Conservation (phyloP, 1,140 invertebrate species). For the Drosophila insularis region DNA sequence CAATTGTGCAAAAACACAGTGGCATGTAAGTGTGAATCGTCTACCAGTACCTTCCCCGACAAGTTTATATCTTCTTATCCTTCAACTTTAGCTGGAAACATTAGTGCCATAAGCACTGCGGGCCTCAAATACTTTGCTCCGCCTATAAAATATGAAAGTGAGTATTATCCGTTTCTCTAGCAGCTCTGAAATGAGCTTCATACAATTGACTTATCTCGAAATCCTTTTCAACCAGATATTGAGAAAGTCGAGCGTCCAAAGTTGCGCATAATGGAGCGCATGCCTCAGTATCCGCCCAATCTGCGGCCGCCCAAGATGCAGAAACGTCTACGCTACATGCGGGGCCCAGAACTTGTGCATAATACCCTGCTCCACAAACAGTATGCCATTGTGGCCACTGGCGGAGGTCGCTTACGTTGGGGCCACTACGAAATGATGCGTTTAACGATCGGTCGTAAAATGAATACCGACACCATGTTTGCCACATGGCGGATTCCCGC, state of each 20-base stretch:
- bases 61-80: neutral
- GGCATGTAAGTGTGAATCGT: constrained; percentile 24
- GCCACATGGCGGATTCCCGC: constrained; percentile 97
- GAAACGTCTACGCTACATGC: constrained; percentile 90
- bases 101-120: constrained; percentile 52
- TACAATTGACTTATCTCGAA: neutral
- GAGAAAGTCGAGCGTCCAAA: constrained; percentile 89
- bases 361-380: constrained; percentile 94
- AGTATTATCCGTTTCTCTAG: constrained; percentile 31
- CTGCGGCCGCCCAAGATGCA: constrained; percentile 91
- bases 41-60: neutral
- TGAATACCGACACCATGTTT: constrained; percentile 92
- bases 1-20: constrained; percentile 55
- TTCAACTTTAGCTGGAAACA: constrained; percentile 40
- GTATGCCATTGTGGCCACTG: constrained; percentile 94
- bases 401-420: constrained; percentile 90
- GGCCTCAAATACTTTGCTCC: constrained; percentile 86
- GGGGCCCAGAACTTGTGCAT: constrained; percentile 94
- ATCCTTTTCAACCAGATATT: constrained; percentile 84
- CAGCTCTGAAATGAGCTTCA: neutral
- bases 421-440: constrained; percentile 95
- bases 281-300: constrained; percentile 87
- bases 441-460: constrained; percentile 86
- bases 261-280: constrained; percentile 87
- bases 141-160: constrained; percentile 86